Evolutionary conservation across 2,113 vertebrate genomes (phyloP), one percentile per base, ranked within the genome.

Genomic region (Limnothrissa miodon): DNA sequence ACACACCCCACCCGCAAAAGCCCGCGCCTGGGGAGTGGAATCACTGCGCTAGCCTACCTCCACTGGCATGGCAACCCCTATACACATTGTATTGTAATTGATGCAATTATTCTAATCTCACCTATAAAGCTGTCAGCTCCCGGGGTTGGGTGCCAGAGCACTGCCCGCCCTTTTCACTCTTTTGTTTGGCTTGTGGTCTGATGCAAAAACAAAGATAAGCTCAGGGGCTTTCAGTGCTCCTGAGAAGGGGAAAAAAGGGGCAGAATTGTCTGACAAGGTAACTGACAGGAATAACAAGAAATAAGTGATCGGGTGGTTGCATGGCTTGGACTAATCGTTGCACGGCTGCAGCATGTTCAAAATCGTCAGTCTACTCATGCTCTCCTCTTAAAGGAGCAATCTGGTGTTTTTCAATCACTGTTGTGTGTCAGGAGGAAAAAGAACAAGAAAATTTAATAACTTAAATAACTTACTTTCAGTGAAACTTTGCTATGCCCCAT

Each of bases 161-260:
- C 62, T 36, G 62, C 70, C 70, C 36, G 15, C 33, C 70, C n/a
- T 74, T 21, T 79, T 79, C 45, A 21, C 21, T 39, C 29, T 82
- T 51, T 81, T 84, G 81, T 80, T 83, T 66, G 53, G 74, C 45
- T 86, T 81, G 85, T 86, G 85, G 81, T 83, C 62, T 79, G 62
- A 74, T 81, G 46, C 48, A 78, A 81, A 56, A 79, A 79, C 48
- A 83, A 80, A 83, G 53, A 85, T 79, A 82, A 74, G 81, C 39
- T 45, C 46, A 13, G 13, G 33, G 29, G 23, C 45, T 46, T 80
- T 80, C 29, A 74, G 66, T 74, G 66, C 5, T 29, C 66, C 29
- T 10, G 13, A 29, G 66, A 3, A 29, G 11, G n/a, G n/a, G n/a
- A n/a, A 36, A 39, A 33, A 17, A 33, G 4, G 39, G 66, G 4